Evolutionary conservation across 2,797 vertebrate species (phyloP).

Genomic region (Danio aesculapii): DNA sequence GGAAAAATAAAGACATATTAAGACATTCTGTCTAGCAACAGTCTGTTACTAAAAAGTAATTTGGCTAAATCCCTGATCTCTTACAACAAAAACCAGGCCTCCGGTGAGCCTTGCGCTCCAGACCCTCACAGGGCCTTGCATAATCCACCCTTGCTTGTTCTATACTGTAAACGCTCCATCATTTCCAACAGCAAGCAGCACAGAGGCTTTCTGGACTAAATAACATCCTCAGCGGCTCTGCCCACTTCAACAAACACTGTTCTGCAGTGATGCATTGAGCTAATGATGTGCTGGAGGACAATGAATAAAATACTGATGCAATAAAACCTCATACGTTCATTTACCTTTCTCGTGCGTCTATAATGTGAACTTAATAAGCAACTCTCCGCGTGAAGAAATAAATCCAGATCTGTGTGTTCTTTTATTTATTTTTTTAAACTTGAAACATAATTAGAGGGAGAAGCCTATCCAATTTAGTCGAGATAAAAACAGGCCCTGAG

Average conservation of each 20-base stretch:
- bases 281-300: conserved; percentile 44
- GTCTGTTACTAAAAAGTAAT: neutral
- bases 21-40: too few species aligned
- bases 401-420: conserved; percentile 5
- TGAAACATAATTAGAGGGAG: conserved; percentile 44
- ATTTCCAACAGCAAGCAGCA: conserved; percentile 4
- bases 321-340: conserved; percentile 48
- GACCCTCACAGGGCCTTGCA: neutral
- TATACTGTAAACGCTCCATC: conserved; percentile 1
- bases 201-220: conserved; percentile 18
- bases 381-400: conserved; percentile 27
- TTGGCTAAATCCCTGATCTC: neutral
- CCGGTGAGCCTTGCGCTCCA: neutral
- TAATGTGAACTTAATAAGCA: conserved; percentile 51
- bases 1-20: too few species aligned
- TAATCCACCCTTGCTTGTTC: neutral
- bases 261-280: conserved; percentile 32
- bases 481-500: conserved; percentile 11
- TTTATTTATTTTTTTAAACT: neutral
- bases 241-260: conserved; percentile 21
- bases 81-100: conserved; percentile 3
- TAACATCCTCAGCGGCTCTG: conserved; percentile 26
- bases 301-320: conserved; percentile 43
- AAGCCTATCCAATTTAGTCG: conserved; percentile 26
- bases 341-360: conserved; percentile 21